A percentile compares a stretch with the other conserved stretches of the same genome.
Conservation (phyloP, 2,888 invertebrate species). For the Nipponacmea schrenckii region DNA sequence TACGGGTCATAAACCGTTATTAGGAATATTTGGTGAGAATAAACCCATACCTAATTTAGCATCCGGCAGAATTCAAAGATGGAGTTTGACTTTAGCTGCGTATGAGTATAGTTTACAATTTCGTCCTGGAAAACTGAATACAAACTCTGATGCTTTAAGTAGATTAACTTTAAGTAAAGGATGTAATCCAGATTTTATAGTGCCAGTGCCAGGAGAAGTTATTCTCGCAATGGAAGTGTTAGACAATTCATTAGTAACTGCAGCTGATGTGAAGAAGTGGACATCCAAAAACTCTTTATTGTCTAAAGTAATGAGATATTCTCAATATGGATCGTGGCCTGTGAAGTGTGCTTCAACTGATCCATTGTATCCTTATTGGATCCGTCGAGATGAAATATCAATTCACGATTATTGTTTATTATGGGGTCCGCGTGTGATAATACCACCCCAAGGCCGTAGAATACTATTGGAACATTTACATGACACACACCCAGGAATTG, state of each 20-base stretch:
- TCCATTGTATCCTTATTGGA: background rate
- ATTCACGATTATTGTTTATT: too few species aligned
- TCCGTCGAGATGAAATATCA: too few species aligned
- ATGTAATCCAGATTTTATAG: too few species aligned
- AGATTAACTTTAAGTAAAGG: too few species aligned
- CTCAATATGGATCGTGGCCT: background rate
- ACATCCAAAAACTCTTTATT: background rate
- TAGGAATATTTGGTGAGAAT: too few species aligned
- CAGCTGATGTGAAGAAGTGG: background rate
- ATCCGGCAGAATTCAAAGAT: background rate
- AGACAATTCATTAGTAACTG: background rate
- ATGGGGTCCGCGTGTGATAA: too few species aligned
- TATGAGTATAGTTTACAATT: background rate
- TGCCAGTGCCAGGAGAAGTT: background rate
- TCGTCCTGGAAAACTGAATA: too few species aligned
- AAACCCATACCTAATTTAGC: background rate
- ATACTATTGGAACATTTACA: too few species aligned
- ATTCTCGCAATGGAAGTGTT: background rate
- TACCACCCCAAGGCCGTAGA: too few species aligned
- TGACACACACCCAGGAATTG: too few species aligned
- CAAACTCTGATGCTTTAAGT: too few species aligned
- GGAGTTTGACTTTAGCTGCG: background rate
- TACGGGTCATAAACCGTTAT: too few species aligned
- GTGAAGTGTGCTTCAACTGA: background rate
- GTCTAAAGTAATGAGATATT: background rate